Evolutionary conservation across 2,888 invertebrate genomes (phyloP), one percentile per base, ranked within the genome.

Genomic region (Aromia moschata): DNA sequence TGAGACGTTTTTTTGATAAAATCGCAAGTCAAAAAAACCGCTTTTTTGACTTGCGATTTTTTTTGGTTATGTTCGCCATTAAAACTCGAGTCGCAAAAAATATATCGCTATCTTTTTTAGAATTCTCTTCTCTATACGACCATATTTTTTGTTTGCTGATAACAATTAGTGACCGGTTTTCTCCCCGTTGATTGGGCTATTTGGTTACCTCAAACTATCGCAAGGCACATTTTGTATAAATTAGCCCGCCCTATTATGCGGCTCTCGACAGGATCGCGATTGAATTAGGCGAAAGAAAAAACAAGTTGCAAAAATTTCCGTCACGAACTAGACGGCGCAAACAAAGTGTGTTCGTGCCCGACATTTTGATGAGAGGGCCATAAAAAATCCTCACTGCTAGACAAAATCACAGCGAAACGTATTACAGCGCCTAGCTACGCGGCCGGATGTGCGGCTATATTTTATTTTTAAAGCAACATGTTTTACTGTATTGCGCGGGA

Each of bases 241-340:
- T 43, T 41, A 18, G 15, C 11, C 25, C 25, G 25, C 25, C 11
- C 4, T 25, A 14, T 20, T 12, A 14, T 15, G 25, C 17, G 7
- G 49, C 14, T 4, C 11, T 38, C 11, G 30, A 30, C 30, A 55
- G 25, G 18, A 20, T 18, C 5, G 38, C 12, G 46, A 55, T 37
- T 40, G 31, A 31, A 46, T 46, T 55, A 46, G 16, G 25, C 20
- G 20, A 45, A 31, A 36, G 38, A 38, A 57, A 53, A 56, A 37
- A 37, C 14, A 20, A 14, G 17, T n/a, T n/a, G 16, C 47, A 16
- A 54, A 51, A 62, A 58, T 62, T 37, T 58, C 30, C 49, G 58
- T 62, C 62, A 62, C 62, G 62, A 41, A 51, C 41, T 47, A 52
- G 52, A 53, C 62, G 56, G 58, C 58, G 47, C 62, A 58, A 62